phyloP scores from a whole-genome alignment of 1,140 invertebrate genomes.

The Diachasma alloeum region DNA sequence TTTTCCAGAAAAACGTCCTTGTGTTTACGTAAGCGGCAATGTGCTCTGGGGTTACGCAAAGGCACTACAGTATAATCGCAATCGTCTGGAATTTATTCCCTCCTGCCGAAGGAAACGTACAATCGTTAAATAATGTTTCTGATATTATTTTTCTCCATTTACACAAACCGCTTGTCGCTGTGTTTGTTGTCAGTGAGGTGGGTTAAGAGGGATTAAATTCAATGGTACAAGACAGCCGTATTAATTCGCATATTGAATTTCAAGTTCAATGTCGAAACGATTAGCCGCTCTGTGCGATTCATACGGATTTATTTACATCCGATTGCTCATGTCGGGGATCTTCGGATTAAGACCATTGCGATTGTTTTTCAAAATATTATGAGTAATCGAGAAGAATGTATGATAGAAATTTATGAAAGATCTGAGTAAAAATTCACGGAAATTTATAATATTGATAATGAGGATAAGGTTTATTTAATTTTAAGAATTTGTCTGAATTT shows the following conservation, averaged over 20 bases:
- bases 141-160: background rate
- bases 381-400: too few relatives aligned
- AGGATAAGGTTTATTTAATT: too few relatives aligned
- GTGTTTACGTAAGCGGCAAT: constrained; percentile 41
- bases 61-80: constrained; percentile 14
- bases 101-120: background rate
- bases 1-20: constrained; percentile 33
- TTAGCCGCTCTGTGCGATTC: background rate
- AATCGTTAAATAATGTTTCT: background rate
- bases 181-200: constrained; percentile 20
- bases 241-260: background rate
- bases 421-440: too few relatives aligned
- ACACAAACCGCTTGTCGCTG: constrained; percentile 4
- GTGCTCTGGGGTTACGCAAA: constrained; percentile 30
- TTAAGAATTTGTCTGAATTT: too few relatives aligned
- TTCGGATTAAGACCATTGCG: background rate
- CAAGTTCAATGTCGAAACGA: constrained; percentile 15
- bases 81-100: constrained; percentile 11
- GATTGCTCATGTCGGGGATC: background rate
- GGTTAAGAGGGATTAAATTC: constrained; percentile 24
- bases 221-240: background rate
- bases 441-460: too few relatives aligned
- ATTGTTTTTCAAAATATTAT: too few relatives aligned
- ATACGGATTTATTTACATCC: background rate
- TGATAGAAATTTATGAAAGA: too few relatives aligned